Conservation (phyloP, 2,888 invertebrate genomes). For the Lasioglossum vierecki region DNA sequence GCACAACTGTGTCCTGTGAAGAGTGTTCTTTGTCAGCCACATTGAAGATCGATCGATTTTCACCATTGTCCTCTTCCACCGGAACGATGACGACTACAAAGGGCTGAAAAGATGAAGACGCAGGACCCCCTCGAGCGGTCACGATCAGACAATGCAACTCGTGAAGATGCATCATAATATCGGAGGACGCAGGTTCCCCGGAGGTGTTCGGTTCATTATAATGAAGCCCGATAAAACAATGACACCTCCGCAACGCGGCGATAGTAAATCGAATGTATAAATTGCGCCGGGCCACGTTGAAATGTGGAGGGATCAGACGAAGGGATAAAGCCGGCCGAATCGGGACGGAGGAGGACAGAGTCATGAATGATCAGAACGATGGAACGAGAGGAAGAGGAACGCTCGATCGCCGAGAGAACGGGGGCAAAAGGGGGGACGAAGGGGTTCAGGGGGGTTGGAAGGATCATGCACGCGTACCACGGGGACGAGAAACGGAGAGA, state of each 20-base stretch:
- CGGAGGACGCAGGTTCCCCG: background rate
- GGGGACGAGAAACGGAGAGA: constrained; percentile 50
- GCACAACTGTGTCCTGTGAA: background rate
- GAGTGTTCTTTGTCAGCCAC: background rate
- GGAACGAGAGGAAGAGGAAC: constrained; percentile 52
- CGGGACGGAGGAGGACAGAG: constrained; percentile 58
- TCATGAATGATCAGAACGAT: constrained; percentile 62
- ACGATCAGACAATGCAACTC: background rate
- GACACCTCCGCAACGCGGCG: constrained; percentile 66
- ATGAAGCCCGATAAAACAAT: constrained; percentile 62
- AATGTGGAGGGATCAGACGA: constrained; percentile 57
- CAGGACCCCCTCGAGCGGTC: background rate
- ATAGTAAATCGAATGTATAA: constrained; percentile 62
- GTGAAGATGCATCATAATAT: constrained; percentile 18
- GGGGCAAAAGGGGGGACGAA: constrained; percentile 40
- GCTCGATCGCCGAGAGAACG: constrained; percentile 52
- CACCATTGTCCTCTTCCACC: background rate
- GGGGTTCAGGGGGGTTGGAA: constrained; percentile 30
- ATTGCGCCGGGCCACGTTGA: constrained; percentile 56
- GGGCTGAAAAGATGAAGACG: background rate
- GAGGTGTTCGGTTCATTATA: constrained; percentile 44
- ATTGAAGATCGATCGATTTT: background rate
- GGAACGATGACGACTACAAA: background rate
- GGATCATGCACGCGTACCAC: constrained; percentile 41
- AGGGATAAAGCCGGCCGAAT: constrained; percentile 59